phyloP scores from a whole-genome alignment of 2,797 vertebrate genomes.

The Antennarius maculatus region DNA sequence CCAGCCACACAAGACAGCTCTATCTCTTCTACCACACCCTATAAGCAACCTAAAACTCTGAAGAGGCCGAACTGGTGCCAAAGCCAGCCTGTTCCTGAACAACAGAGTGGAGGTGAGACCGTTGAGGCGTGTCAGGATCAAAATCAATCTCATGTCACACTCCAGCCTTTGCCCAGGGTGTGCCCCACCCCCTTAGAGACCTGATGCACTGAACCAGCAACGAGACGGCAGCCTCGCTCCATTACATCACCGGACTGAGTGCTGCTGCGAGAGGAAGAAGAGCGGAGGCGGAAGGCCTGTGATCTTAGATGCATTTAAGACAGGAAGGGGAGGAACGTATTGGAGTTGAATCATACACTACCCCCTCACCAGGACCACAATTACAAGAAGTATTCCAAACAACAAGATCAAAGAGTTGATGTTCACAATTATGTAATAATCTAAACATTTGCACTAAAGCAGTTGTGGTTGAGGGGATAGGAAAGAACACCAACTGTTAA shows the following conservation, averaged over 20 bases:
- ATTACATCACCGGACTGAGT: conserved; percentile 31
- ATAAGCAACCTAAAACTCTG: conserved; percentile 58
- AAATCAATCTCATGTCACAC: conserved; percentile 49
- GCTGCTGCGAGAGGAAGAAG: conserved; percentile 49
- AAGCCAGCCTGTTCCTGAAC: conserved; percentile 69
- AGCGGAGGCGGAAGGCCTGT: conserved; percentile 37
- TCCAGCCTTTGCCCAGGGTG: conserved; percentile 58
- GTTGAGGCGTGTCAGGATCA: conserved; percentile 43
- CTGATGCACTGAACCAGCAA: conserved; percentile 58
- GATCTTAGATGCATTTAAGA: conserved; percentile 40
- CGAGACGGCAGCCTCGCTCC: conserved; percentile 45
- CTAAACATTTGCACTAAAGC: conserved; percentile 42
- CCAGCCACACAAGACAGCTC: conserved; percentile 84
- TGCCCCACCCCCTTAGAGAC: conserved; percentile 65
- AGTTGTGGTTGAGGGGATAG: conserved; percentile 26
- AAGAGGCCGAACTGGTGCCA: conserved; percentile 69
- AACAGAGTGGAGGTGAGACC: conserved; percentile 44
- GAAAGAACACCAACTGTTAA: conserved; percentile 9
- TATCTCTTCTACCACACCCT: conserved; percentile 70
- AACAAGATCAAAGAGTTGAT: conserved; percentile 25
- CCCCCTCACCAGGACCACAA: conserved; percentile 30
- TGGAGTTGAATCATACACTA: conserved; percentile 15
- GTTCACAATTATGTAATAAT: conserved; percentile 35
- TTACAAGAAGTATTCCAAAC: conserved; percentile 36
- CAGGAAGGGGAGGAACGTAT: conserved; percentile 16